These are phyloP conservation scores for Microplitis deprimator DNA, from an alignment of 2,888 invertebrate species.

Conservation along the genomic window DNA sequence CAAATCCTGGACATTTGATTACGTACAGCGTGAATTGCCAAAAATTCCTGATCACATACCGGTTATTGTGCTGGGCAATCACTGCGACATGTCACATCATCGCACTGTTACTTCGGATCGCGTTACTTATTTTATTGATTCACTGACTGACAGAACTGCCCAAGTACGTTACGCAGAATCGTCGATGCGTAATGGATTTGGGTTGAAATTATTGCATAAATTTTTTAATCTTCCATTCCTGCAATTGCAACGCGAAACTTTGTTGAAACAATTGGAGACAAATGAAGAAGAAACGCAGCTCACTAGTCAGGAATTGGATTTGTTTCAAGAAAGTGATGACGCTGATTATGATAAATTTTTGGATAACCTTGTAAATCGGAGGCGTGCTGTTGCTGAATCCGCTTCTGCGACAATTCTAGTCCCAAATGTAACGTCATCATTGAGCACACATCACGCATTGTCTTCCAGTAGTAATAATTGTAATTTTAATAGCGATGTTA, in stretches of 20 bases:
- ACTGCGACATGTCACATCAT: conserved; percentile 98
- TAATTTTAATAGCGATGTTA: conserved; percentile 52
- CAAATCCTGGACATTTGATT: conserved; percentile 97
- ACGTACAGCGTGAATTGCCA: conserved; percentile 89
- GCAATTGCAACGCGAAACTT: conserved; percentile 87
- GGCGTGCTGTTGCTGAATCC: conserved; percentile 81
- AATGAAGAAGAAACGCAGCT: conserved; percentile 87
- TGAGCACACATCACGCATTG: conserved; percentile 59
- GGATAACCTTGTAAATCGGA: conserved; percentile 82
- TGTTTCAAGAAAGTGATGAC: conserved; percentile 84
- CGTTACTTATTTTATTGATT: conserved; percentile 80
- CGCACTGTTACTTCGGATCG: conserved; percentile 85
- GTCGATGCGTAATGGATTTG: conserved; percentile 97
- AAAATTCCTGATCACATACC: conserved; percentile 86
- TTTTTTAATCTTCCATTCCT: conserved; percentile 96
- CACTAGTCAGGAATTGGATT: conserved; percentile 82
- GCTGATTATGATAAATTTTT: conserved; percentile 83
- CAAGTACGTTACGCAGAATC: conserved; percentile 86
- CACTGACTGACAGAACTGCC: conserved; percentile 72
- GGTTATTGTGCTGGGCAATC: conserved; percentile 92
- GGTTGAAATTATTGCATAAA: conserved; percentile 91
- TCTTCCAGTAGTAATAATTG: conserved; percentile 50
- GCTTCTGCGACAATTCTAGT: conserved; percentile 73
- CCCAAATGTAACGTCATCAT: conserved; percentile 63
- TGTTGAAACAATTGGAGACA: conserved; percentile 86